Evolutionary conservation across 2,113 vertebrate genomes (phyloP).

Genomic region (Misgurnus anguillicaudatus): DNA sequence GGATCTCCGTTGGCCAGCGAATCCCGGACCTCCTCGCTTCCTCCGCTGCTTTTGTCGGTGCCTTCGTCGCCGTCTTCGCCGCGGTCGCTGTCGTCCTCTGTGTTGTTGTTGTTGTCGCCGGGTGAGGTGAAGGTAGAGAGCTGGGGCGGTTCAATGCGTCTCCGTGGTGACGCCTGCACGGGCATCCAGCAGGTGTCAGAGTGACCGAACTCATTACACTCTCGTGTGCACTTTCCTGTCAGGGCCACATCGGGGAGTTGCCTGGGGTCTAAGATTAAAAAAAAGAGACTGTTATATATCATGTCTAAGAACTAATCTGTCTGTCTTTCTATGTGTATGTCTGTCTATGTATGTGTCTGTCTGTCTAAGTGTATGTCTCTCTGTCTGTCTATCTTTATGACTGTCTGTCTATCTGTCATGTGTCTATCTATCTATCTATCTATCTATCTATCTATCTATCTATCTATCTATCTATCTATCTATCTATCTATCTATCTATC

Average conservation of each 20-base stretch:
- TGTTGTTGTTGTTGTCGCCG: conserved; percentile 75
- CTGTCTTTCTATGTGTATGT: too few relatives aligned
- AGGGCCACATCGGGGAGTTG: conserved; percentile 76
- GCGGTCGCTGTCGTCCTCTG: conserved; percentile 74
- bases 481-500: too few relatives aligned
- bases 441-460: too few relatives aligned
- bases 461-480: too few relatives aligned
- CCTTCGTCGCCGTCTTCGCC: conserved; percentile 65
- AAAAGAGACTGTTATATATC: conserved; percentile 1
- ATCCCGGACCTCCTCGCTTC: conserved; percentile 52
- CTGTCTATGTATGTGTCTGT: too few relatives aligned
- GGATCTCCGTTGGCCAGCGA: conserved; percentile 72
- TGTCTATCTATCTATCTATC: too few relatives aligned
- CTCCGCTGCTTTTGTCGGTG: conserved; percentile 63
- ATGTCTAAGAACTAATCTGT: background rate
- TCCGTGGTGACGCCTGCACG: conserved; percentile 67
- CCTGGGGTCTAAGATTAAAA: conserved; percentile 66
- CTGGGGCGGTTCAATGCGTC: conserved; percentile 70
- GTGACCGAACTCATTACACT: conserved; percentile 76
- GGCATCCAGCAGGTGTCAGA: conserved; percentile 82
- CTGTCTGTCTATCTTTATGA: too few relatives aligned
- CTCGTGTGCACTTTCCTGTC: conserved; percentile 76
- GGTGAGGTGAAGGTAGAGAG: conserved; percentile 74
- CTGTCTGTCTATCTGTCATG: too few relatives aligned
- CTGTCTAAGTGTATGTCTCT: too few relatives aligned